Conservation (phyloP, 35 echinoderm and acorn worm species). For the Lytechinus variegatus region DNA sequence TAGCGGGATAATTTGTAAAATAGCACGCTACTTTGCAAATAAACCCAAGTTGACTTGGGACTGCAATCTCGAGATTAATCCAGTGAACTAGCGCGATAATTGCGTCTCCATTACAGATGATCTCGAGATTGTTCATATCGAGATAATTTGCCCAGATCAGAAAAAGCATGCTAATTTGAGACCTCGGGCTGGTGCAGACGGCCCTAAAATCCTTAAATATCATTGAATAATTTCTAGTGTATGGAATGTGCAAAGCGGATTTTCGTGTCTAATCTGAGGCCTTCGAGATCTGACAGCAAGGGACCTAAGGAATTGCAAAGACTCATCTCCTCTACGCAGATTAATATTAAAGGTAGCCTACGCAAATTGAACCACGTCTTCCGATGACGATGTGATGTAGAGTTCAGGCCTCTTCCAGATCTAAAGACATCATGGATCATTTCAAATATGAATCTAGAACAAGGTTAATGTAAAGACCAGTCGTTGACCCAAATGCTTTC, state of each 20-base stretch:
- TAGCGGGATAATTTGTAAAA: too few relatives aligned
- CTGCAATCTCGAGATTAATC: too few relatives aligned
- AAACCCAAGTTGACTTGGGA: too few relatives aligned
- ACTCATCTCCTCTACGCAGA: not conserved
- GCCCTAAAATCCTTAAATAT: too few relatives aligned
- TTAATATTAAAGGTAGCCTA: not conserved
- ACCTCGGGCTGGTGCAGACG: too few relatives aligned
- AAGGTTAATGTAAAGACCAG: slow-evolving; percentile 3
- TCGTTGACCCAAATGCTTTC: not conserved
- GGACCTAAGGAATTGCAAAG: not conserved
- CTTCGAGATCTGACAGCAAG: not conserved
- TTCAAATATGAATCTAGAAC: not conserved
- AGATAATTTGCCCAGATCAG: too few relatives aligned
- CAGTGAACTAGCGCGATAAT: too few relatives aligned
- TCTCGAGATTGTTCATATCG: too few relatives aligned
- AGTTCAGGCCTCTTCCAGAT: not conserved
- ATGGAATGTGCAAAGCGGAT: not conserved
- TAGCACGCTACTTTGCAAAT: too few relatives aligned
- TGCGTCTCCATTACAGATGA: too few relatives aligned
- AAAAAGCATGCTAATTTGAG: too few relatives aligned
- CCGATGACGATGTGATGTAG: not conserved
- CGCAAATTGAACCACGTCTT: not conserved
- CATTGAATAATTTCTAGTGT: not conserved
- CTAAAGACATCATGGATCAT: not conserved
- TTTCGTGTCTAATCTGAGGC: not conserved